Base-by-base conservation (phyloP, 2,888 invertebrate species). In the Ectemnius continuus region DNA sequence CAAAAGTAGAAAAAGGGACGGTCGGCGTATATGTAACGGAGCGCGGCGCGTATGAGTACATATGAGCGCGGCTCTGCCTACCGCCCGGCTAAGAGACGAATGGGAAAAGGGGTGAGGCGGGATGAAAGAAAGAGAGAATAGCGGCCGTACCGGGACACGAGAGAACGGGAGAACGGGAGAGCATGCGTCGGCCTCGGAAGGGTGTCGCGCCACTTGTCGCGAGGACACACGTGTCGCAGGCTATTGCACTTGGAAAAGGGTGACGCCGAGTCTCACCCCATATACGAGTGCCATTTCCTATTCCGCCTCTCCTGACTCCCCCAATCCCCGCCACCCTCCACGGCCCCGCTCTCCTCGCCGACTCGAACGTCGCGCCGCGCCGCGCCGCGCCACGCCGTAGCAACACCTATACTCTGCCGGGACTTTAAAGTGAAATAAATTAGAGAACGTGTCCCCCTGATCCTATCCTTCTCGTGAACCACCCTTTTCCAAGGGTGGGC, bases 351-450 rank as follows among this genome's bases (percentile, higher is more conserved):
- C n/a, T 16, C 5, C 52, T 14, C 11, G 52, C 52, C 14, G 52
- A 52, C 52, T 52, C 16, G 4, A 52, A 52, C 14, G 52, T 52
- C n/a, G 14, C 48, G 52, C 52, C n/a, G n/a, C n/a, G n/a, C n/a
- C n/a, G n/a, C n/a, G n/a, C n/a, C n/a, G n/a, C 14, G 52, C n/a
- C n/a, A 4, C 48, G 52, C 52, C 16, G 52, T 52, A 5, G 52
- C 52, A 52, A 65, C 61, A 58, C 63, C 47, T 57, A 61, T 48
- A 18, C 52, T 75, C 79, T 82, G 82, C 73, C 76, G 73, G 80
- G 86, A 88, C 82, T 89, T 89, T 89, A 89, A 89, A 89, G 83
- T 83, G 84, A 87, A 89, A 89, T 88, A 89, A 90, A 88, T 89
- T 87, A 86, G 88, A 72, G 59, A 23, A 68, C 61, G 69, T 63